Evolutionary conservation across 2,113 vertebrate genomes (phyloP), one percentile per base, ranked within the genome.

Genomic region (Lepisosteus oculatus): DNA sequence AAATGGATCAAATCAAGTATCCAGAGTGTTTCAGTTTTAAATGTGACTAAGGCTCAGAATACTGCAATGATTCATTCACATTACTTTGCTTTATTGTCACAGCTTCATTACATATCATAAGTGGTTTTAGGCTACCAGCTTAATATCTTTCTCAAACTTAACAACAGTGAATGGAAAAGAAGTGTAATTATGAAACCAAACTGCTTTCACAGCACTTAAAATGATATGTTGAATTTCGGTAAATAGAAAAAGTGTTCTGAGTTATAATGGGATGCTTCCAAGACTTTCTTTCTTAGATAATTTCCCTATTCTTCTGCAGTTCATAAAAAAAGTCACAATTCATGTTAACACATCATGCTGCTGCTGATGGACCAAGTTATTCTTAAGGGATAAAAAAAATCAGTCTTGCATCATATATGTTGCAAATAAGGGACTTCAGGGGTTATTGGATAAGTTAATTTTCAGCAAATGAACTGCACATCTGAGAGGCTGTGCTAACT

Each of bases 51-150:
- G n/a, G 47, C 13, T 12, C 6, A 42, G 9, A 55, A 6, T 11
- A 47, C 8, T 6, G 14, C 9, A 5, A 55, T 54, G 47, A 55
- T 55, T 42, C 66, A 55, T 29, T 4, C 57, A 29, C 47, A 55
- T 68, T 68, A 41, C 29, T 9, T n/a, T 68, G 66, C 51, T 68
- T 54, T 68, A 54, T 41, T 68, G 47, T n/a, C 13, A n/a, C 2
- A 68, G 51, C 15, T n/a, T 55, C n/a, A 9, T 68, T 68, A 17
- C 66, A 68, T 51, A 55, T n/a, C n/a, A n/a, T n/a, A 14, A 29
- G 15, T 68, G 66, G 12, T 68, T 68, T 68, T 13, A 45, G 51
- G n/a, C 51, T 3, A 17, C 29, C 47, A 41, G 43, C 55, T 55
- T 14, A 66, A 45, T 66, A 55, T 29, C 11, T 3, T 12, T 55